Conservation (phyloP, 2,797 vertebrate species). For the Coreius guichenoti region DNA sequence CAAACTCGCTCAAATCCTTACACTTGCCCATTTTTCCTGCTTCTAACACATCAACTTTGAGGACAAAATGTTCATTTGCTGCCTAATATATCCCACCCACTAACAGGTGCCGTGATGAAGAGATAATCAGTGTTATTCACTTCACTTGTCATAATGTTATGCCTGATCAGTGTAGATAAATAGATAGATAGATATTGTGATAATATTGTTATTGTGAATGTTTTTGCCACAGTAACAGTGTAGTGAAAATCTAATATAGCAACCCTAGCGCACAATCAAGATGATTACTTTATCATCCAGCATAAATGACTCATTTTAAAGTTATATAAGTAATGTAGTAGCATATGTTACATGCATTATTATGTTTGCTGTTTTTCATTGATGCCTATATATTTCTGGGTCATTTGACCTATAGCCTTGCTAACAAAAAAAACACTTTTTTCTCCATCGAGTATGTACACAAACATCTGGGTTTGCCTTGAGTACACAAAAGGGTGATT, state of each 20-base stretch:
- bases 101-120: no score
- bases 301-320: not conserved
- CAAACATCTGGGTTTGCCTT: conserved; percentile 29
- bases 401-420: conserved; percentile 31
- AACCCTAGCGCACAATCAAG: not conserved
- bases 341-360: not conserved
- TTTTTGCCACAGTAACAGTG: not conserved
- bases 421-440: conserved; percentile 37
- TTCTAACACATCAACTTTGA: no score
- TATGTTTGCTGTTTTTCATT: conserved; percentile 33
- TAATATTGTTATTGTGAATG: not conserved
- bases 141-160: no score
- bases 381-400: not conserved
- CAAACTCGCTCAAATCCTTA: no score
- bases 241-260: not conserved
- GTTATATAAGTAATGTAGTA: not conserved
- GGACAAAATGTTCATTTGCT: no score
- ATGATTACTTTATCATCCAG: not conserved
- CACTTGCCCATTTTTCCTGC: no score
- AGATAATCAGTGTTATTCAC: no score
- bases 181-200: not conserved
- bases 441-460: conserved; percentile 27
- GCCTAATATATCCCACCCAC: no score
- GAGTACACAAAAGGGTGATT: conserved; percentile 1
- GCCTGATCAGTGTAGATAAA: no score